Percentiles rank a stretch among this genome's conserved stretches.
Conservation (phyloP, 2,797 vertebrate genomes). For the Intellagama lesueurii region DNA sequence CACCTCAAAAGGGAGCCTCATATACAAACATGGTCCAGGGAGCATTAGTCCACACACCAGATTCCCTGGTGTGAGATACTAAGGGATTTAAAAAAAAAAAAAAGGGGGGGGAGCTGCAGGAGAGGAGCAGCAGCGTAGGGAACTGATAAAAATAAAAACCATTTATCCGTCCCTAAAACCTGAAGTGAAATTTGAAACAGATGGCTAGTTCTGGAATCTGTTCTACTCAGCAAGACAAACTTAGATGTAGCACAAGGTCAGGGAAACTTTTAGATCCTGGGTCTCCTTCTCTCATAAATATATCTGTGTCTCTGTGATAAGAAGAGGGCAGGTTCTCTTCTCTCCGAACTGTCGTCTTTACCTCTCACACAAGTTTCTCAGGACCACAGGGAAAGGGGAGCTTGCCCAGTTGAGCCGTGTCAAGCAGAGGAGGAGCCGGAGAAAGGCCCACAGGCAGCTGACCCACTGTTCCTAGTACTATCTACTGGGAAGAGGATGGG, state of each 20-base stretch:
- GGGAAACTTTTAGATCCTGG: neutral
- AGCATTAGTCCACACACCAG: neutral
- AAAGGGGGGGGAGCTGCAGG: no score
- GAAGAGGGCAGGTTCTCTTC: neutral
- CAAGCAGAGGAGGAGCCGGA: neutral
- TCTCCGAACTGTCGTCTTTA: neutral
- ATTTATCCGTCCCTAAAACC: neutral
- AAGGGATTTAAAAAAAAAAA: neutral
- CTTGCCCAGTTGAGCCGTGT: neutral
- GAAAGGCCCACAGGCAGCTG: neutral
- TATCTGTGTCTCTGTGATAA: neutral
- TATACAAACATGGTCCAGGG: neutral
- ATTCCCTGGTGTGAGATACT: neutral
- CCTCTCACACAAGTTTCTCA: neutral
- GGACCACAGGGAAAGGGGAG: no score
- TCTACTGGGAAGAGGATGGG: no score
- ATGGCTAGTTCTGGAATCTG: neutral
- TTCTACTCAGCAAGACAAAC: neutral
- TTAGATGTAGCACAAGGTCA: neutral
- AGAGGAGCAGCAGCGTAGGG: no score
- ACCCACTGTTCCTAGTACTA: no score
- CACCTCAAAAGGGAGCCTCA: neutral
- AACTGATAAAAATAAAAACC: neutral
- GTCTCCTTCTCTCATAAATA: neutral
- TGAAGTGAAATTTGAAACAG: neutral